Evolutionary conservation across 2,888 invertebrate species (phyloP).

Genomic region (Didymodactylos carnosus): DNA sequence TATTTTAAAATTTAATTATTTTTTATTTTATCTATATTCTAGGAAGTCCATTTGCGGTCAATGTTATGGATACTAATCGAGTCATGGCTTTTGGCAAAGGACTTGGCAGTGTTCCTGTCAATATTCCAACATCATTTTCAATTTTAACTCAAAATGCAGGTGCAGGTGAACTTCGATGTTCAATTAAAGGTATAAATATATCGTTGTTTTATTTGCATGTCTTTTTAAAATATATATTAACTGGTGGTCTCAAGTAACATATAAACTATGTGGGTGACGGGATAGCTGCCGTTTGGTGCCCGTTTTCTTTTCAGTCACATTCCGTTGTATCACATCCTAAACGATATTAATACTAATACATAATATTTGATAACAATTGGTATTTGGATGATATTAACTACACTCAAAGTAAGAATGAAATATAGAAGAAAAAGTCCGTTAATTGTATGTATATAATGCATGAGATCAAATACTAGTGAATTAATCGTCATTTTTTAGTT

Average conservation of each 20-base stretch:
- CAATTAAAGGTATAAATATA: neutral
- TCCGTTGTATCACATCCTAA: neutral
- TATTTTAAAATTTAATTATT: no score
- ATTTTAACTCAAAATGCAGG: slow-evolving; percentile 54
- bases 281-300: no score
- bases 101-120: slow-evolving; percentile 63
- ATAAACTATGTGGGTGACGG: neutral
- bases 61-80: slow-evolving; percentile 36
- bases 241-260: neutral
- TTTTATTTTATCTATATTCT: neutral
- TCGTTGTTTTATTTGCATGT: neutral
- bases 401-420: neutral
- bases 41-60: slow-evolving; percentile 27
- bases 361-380: neutral
- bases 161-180: slow-evolving; percentile 17
- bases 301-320: neutral
- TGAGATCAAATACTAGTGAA: no score
- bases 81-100: slow-evolving; percentile 64
- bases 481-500: no score
- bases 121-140: slow-evolving; percentile 59
- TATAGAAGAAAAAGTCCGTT: no score
- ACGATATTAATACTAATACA: no score
- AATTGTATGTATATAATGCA: no score
- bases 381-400: neutral
- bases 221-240: no score